Percentiles rank a stretch among this genome's conserved stretches.
Conservation (phyloP, 2,113 vertebrate species). For the Oenanthe melanoleuca region DNA sequence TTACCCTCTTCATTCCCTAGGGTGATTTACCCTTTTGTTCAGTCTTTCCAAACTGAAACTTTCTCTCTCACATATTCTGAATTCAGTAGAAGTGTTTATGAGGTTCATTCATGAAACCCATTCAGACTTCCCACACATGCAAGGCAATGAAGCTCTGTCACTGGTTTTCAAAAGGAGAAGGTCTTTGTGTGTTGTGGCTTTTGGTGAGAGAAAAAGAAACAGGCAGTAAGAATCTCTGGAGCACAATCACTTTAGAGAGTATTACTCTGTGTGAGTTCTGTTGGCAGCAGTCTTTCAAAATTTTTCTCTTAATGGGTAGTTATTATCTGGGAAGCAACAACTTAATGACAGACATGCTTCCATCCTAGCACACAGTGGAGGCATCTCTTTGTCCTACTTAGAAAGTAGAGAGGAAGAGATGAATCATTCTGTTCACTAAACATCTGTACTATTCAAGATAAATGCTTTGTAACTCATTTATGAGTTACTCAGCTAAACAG, state of each 20-base stretch:
- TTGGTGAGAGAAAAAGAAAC: neutral
- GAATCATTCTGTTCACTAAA: constrained; percentile 51
- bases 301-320: constrained; percentile 32
- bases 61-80: neutral
- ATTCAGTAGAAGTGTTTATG: neutral
- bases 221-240: neutral
- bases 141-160: neutral
- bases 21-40: neutral
- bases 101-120: neutral
- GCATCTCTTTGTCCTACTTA: constrained; percentile 42
- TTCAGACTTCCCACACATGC: neutral
- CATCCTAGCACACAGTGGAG: neutral
- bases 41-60: neutral
- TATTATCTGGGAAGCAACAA: constrained; percentile 53
- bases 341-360: constrained; percentile 44
- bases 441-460: constrained; percentile 67
- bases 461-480: constrained; percentile 50
- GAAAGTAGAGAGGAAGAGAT: constrained; percentile 47
- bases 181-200: neutral
- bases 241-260: neutral
- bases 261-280: neutral
- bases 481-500: constrained; percentile 33
- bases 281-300: constrained; percentile 26
- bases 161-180: neutral
- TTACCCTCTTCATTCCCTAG: neutral